Evolutionary conservation across 2,888 invertebrate genomes (phyloP).

Genomic region (Copidosoma aretas): DNA sequence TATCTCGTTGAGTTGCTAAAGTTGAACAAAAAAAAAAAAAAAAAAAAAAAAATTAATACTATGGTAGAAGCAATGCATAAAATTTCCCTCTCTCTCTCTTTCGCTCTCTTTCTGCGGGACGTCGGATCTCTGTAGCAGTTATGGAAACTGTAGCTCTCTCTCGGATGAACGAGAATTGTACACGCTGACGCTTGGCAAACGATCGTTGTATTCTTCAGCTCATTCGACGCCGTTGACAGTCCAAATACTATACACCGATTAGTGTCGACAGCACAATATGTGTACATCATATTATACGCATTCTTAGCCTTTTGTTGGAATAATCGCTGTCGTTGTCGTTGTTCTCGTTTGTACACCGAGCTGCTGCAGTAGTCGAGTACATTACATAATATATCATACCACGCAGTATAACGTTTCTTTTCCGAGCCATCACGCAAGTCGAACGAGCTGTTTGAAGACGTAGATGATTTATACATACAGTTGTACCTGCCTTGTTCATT

Average conservation of each 20-base stretch:
- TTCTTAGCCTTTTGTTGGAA: no score
- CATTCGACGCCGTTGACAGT: conserved; percentile 19
- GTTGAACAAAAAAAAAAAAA: conserved; percentile 5
- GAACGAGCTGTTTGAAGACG: conserved; percentile 21
- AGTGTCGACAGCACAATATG: no score
- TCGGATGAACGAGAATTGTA: conserved; percentile 8
- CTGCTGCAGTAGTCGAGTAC: background rate
- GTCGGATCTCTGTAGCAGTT: conserved; percentile 16
- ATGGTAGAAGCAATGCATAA: background rate
- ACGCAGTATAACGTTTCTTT: conserved; percentile 2
- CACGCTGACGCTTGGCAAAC: conserved; percentile 26
- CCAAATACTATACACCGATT: conserved; percentile 5
- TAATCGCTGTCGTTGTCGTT: no score
- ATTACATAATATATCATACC: background rate
- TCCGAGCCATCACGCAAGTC: conserved; percentile 6
- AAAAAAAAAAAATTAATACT: conserved; percentile 7
- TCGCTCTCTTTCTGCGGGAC: conserved; percentile 5
- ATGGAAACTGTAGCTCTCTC: conserved; percentile 22
- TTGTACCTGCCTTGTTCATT: conserved; percentile 10
- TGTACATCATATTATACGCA: no score
- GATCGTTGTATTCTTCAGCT: conserved; percentile 24
- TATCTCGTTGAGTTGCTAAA: no score
- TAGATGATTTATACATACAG: conserved; percentile 19
- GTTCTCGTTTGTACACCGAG: no score
- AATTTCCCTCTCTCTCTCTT: no score